Evolutionary conservation across 1,140 invertebrate species (phyloP), one percentile per base, ranked within the genome.

Genomic region (Ceratina japonica): DNA sequence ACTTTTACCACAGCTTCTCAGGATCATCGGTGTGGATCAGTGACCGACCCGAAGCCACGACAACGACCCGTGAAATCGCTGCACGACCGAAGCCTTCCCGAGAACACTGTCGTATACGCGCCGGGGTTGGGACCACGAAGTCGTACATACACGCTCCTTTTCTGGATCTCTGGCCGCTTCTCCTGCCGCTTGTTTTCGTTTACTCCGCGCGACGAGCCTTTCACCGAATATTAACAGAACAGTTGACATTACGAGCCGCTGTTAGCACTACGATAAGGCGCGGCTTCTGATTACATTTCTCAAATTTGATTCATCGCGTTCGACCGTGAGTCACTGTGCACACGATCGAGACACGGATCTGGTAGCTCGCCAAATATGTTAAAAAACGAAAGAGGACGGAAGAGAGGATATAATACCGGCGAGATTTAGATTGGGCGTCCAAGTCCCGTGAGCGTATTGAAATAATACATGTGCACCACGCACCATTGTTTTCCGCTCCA

Each of bases 21-120:
- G 79, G 79, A 78, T 75, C 75, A 81, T 78, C 79, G 75, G 56
- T 62, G 75, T 78, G 71, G 80, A 83, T 83, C 79, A 79, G 73
- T 83, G 82, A 83, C 82, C 82, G 79, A 79, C 82, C 75, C 74
- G 75, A 74, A 44, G 74, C 64, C 69, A 78, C 75, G 75, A 80
- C 79, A 65, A 58, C 79, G 74, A 74, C 65, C 82, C 70, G 27
- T 83, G 63, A 81, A 81, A 78, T 78, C 70, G 69, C 52, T 75
- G 24, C 52, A 59, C 24, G 56, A 20, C 3, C 27, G 69, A 62
- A 76, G 58, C 16, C 56, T 27, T 22, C 16, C 22, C 49, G 56
- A 61, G 51, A 62, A 76, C 62, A 52, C 73, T 56, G 31, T 24
- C 31, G 31, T 27, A 37, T 18, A 22, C 8, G 44, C 22, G 27